These are phyloP conservation scores for Drosophila vallismaia DNA, from an alignment of 2,888 invertebrate genomes.

Conservation along the genomic window DNA sequence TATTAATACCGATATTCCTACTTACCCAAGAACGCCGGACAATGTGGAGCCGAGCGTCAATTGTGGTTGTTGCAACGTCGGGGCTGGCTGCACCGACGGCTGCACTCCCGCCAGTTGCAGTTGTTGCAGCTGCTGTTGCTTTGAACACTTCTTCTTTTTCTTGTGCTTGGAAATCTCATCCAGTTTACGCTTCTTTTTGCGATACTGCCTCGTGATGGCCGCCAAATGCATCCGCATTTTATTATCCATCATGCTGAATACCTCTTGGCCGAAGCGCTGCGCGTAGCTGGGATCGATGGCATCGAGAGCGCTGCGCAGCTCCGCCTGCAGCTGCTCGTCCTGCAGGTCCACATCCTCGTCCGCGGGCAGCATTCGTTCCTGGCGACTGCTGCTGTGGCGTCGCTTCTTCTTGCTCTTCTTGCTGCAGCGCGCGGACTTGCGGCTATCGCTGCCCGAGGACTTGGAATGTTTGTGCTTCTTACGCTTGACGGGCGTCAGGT, in stretches of 20 bases:
- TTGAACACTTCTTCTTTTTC: constrained; percentile 83
- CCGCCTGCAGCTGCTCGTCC: constrained; percentile 75
- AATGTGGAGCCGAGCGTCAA: constrained; percentile 58
- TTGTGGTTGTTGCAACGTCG: constrained; percentile 60
- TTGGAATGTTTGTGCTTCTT: constrained; percentile 85
- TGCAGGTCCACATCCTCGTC: constrained; percentile 72
- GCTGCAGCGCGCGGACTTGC: constrained; percentile 78
- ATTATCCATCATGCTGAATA: constrained; percentile 90
- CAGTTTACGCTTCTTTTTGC: constrained; percentile 93
- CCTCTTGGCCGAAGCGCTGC: constrained; percentile 82
- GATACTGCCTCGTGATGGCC: constrained; percentile 91
- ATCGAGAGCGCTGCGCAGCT: constrained; percentile 74
- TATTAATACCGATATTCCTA: neutral
- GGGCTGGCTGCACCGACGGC: constrained; percentile 8
- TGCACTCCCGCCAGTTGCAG: constrained; percentile 28
- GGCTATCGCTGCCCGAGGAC: constrained; percentile 58
- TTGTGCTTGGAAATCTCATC: constrained; percentile 86
- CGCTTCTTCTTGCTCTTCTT: constrained; percentile 84
- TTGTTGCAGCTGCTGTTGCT: constrained; percentile 54
- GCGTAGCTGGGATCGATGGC: constrained; percentile 74
- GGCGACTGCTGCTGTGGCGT: constrained; percentile 68
- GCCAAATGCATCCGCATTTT: constrained; percentile 92
- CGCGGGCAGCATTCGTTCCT: constrained; percentile 59
- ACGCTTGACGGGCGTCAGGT: constrained; percentile 75
- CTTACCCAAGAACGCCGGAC: constrained; percentile 64